Evolutionary conservation across 2,888 invertebrate genomes (phyloP), one percentile per base, ranked within the genome.

Genomic region (Graphium colonna): DNA sequence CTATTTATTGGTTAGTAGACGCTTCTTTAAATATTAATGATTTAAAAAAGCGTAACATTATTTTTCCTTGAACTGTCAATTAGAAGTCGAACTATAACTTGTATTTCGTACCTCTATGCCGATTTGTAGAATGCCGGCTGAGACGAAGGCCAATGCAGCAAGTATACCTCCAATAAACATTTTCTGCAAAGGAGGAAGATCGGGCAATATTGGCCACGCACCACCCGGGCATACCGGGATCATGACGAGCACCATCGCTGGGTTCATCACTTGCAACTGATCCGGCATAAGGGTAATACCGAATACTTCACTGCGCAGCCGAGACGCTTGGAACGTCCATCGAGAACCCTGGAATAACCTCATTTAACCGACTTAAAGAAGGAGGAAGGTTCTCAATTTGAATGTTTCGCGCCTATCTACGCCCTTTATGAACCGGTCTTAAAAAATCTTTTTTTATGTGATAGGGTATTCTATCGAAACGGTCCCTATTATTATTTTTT

Each of bases 181-280:
- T 61, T 94, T 92, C 64, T 94, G 92, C 41, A 95, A 78, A 0
- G 95, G 93, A 36, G 76, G 74, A 46, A 87, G 61, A n/a, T 86
- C 81, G 0, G 89, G 88, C 13, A 88, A 62, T 7, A 88, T 26
- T 0, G 87, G 81, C 75, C 85, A 88, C 0, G 73, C 76, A 0
- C 88, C 88, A 0, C 88, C 87, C 0, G 87, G 88, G 48, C 93
- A 93, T 13, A 92, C 64, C 0, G 95, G 95, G 48, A 95, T 95
- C 73, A 95, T 85, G 3, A 94, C 60, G 16, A 95, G 79, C 12
- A 95, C 94, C 73, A 95, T 89, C 0, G 92, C 90, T 0, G 95
- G 95, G 75, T 95, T 95, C 67, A 95, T 86, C 26, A 95, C 94
- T 65, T 95, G 95, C 83, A 96, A 92, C 81, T 96, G 96, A 71